phyloP scores from a whole-genome alignment of 2,888 invertebrate genomes.

The Agonopterix arenella region DNA sequence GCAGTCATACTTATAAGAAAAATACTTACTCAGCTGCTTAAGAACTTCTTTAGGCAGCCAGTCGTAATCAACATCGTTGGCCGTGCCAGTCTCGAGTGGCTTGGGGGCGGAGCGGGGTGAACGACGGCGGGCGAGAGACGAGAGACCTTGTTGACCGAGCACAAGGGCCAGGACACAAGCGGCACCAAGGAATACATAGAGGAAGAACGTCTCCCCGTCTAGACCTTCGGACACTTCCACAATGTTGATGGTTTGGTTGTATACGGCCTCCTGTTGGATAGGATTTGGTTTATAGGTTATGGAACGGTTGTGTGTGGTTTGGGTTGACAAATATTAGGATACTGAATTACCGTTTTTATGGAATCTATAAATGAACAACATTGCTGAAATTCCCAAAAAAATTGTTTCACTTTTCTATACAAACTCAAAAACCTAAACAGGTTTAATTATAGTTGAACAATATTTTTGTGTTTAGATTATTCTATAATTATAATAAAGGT shows the following conservation, averaged over 20 bases:
- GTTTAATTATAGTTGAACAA: no score
- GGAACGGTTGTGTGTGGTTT: background rate
- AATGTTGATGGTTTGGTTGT: conserved; percentile 98
- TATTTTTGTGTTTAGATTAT: no score
- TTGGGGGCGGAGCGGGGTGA: conserved; percentile 72
- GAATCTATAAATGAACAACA: no score
- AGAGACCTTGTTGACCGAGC: conserved; percentile 90
- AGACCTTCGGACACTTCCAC: conserved; percentile 97
- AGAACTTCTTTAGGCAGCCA: conserved; percentile 97
- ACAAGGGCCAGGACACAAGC: conserved; percentile 91
- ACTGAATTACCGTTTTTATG: no score
- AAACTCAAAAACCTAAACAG: no score
- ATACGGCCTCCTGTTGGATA: conserved; percentile 89
- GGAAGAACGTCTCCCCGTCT: conserved; percentile 99
- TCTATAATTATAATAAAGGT: no score
- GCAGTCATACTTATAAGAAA: background rate
- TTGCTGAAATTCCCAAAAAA: no score
- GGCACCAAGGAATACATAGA: conserved; percentile 96
- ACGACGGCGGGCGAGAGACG: conserved; percentile 88
- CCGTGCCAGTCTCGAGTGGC: conserved; percentile 93
- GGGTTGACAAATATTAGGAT: no score
- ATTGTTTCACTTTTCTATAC: no score
- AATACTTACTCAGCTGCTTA: conserved; percentile 86
- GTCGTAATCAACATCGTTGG: conserved; percentile 96
- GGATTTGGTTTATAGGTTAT: background rate